These are phyloP conservation scores for Bryconaethiops microstoma DNA, from an alignment of 2,797 vertebrate genomes.

Conservation along the genomic window DNA sequence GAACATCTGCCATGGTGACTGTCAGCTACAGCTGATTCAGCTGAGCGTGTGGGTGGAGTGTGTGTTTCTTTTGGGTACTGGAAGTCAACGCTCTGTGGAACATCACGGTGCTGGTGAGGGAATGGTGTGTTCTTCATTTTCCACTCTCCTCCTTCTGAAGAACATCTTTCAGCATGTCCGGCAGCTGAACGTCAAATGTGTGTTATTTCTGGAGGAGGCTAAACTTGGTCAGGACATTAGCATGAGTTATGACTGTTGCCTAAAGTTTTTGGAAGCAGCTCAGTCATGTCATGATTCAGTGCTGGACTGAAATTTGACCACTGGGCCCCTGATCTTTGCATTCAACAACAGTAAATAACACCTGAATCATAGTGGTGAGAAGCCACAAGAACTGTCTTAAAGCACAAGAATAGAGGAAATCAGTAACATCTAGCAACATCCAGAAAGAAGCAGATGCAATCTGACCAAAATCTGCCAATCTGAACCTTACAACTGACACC, in stretches of 20 bases:
- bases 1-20: conserved; percentile 50
- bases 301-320: conserved; percentile 28
- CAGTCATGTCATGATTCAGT: conserved; percentile 31
- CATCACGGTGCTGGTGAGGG: conserved; percentile 17
- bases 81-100: conserved; percentile 35
- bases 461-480: no score
- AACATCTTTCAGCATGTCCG: conserved; percentile 28
- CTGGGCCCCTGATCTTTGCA: conserved; percentile 6
- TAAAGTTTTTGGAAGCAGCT: conserved; percentile 40
- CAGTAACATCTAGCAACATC: no score
- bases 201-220: conserved; percentile 47
- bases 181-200: conserved; percentile 18
- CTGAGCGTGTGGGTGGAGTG: conserved; percentile 44
- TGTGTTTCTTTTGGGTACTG: conserved; percentile 34
- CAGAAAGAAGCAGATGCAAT: no score
- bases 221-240: conserved; percentile 44
- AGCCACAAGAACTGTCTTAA: neutral
- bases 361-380: conserved; percentile 17
- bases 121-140: conserved; percentile 46
- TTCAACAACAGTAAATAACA: conserved; percentile 31
- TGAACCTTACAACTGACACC: no score
- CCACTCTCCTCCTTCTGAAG: conserved; percentile 40
- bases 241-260: conserved; percentile 42
- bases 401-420: no score
- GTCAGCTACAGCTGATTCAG: conserved; percentile 52